A percentile compares a stretch with the other conserved stretches of the same genome.
Conservation (phyloP, 2,888 invertebrate species). For the Cylindroiulus punctatus region DNA sequence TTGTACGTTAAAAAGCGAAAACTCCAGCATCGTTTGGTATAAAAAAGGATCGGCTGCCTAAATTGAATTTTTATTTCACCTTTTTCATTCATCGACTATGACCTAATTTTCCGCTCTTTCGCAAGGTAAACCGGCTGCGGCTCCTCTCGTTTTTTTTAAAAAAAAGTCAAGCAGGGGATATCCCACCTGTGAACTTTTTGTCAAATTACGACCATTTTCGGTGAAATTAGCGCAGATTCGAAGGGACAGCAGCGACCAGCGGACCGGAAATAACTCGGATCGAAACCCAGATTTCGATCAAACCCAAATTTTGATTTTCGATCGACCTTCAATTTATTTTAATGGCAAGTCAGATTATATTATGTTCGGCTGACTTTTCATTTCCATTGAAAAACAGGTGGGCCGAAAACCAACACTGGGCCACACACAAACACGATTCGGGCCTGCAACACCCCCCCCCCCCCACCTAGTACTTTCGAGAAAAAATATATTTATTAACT, state of each 20-base stretch:
- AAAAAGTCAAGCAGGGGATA: background rate
- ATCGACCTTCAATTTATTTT: constrained; percentile 14
- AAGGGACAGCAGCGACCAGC: background rate
- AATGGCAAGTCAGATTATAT: background rate
- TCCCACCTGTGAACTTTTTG: background rate
- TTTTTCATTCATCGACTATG: constrained; percentile 20
- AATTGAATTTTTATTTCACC: constrained; percentile 14
- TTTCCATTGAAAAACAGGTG: constrained; percentile 32
- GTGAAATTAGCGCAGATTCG: background rate
- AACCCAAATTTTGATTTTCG: background rate
- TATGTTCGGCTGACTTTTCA: constrained; percentile 24
- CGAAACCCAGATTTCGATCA: constrained; percentile 3
- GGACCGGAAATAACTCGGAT: background rate
- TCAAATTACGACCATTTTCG: background rate
- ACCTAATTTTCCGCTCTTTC: background rate
- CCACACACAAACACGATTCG: constrained; percentile 32
- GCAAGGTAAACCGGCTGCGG: background rate
- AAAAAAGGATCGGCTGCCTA: constrained; percentile 6
- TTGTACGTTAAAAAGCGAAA: background rate
- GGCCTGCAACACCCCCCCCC: background rate
- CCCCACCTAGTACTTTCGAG: background rate
- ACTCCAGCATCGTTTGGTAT: background rate
- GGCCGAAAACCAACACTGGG: constrained; percentile 26
- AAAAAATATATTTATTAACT: constrained; percentile 10
- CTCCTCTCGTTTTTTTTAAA: background rate